Base-by-base conservation (phyloP, 2,888 invertebrate species). In the Spisula solida region DNA sequence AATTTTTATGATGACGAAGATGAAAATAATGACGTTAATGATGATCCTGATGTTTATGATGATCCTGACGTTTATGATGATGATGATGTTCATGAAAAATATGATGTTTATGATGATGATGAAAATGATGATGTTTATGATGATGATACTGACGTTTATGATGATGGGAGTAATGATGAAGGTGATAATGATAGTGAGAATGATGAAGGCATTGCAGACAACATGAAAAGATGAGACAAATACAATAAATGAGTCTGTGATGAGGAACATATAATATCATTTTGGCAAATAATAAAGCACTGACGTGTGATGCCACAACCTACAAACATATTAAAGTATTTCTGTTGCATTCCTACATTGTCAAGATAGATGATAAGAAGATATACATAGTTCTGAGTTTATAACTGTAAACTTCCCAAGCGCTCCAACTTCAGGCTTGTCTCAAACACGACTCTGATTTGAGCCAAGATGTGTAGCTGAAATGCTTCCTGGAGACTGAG, bases 181-280 rank as follows among this genome's bases (percentile, higher is more conserved):
- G 78, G 5, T 14, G 78, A 10, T 18, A 16, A 78, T 16, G 78
- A 34, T 78, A 34, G 20, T 34, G 8, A 34, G 34, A n/a, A 34
- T 78, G 89, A 87, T 88, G 60, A 56, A 25, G 41, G 6, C 78
- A 78, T 34, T 66, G 60, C 60, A n/a, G 25, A 66, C n/a, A 66
- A 66, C 25, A 66, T 66, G 60, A 66, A 66, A n/a, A 25, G 41
- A 66, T 66, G 60, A 66, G 25, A 25, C 18, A 66, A 31, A 75
- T 47, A 80, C 47, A 10, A 47, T 25, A 80, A 51, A 80, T 80
- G 80, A 47, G 51, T 80, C 80, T 80, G 80, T 80, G 25, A 80
- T 80, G 80, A 34, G 12, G 12, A 10, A 34, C 75, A 75, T 12
- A 34, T 75, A 75, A 75, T 75, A 75, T 75, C 75, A 75, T 75